These are phyloP conservation scores for Gambusia yucatana DNA, from an alignment of 2,797 vertebrate genomes.

Conservation along the genomic window DNA sequence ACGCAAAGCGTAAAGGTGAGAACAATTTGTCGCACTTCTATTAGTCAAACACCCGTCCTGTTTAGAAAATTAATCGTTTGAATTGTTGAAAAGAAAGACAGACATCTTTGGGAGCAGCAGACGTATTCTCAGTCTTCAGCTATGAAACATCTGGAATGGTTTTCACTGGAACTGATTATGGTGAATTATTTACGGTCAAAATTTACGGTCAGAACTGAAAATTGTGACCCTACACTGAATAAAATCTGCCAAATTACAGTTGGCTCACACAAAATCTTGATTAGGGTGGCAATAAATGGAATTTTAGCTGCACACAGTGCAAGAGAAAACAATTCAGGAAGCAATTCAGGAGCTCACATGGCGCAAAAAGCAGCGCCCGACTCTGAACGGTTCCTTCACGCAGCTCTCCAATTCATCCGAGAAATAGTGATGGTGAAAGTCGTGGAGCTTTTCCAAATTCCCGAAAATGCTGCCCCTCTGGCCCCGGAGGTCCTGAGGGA, in stretches of 20 bases:
- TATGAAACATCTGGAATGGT: slow-evolving; percentile 32
- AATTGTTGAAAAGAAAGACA: neutral
- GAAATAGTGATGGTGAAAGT: slow-evolving; percentile 85
- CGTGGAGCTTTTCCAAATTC: slow-evolving; percentile 86
- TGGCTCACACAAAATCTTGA: neutral
- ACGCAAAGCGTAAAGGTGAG: neutral
- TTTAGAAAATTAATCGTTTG: neutral
- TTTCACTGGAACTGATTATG: neutral
- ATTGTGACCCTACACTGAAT: neutral
- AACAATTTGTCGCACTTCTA: neutral
- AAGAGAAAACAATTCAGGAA: neutral
- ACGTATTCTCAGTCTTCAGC: no score
- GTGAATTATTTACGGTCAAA: neutral
- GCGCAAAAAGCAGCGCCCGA: slow-evolving; percentile 82
- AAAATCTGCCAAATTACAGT: neutral
- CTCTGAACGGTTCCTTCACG: slow-evolving; percentile 76
- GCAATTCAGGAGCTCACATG: slow-evolving; percentile 74
- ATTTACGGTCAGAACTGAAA: slow-evolving; percentile 5
- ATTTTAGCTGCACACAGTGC: neutral
- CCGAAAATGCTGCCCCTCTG: slow-evolving; percentile 85
- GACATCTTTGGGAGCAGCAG: slow-evolving; percentile 3
- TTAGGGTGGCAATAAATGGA: neutral
- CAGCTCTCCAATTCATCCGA: slow-evolving; percentile 81
- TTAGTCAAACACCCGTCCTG: neutral
- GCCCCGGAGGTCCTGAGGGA: slow-evolving; percentile 85